Evolutionary conservation across 2,888 invertebrate species (phyloP).

Genomic region (Atrina japonica): DNA sequence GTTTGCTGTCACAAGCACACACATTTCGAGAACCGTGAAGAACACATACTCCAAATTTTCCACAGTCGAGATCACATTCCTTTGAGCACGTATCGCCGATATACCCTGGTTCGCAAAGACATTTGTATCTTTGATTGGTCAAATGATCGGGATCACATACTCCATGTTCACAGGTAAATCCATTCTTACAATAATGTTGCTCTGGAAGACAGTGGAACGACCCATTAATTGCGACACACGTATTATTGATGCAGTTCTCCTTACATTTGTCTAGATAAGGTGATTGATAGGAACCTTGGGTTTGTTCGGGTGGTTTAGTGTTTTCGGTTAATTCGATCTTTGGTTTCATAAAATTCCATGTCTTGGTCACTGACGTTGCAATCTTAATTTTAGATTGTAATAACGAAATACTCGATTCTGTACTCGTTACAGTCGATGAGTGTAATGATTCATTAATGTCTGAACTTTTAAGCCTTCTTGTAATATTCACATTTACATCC

Average conservation of each 20-base stretch:
- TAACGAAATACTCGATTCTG: too few relatives aligned
- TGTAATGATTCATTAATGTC: too few relatives aligned
- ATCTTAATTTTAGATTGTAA: too few relatives aligned
- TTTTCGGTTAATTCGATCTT: too few relatives aligned
- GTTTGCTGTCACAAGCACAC: conserved; percentile 9
- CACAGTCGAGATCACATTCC: conserved; percentile 57
- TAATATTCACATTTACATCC: too few relatives aligned
- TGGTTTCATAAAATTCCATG: too few relatives aligned
- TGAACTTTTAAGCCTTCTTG: too few relatives aligned
- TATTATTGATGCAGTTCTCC: conserved; percentile 13
- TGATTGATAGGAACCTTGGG: background rate
- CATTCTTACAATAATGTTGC: conserved; percentile 6
- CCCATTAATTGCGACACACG: conserved; percentile 10
- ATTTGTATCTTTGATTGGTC: conserved; percentile 16
- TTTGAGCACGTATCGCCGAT: conserved; percentile 54
- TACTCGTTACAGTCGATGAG: too few relatives aligned
- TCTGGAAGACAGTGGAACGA: conserved; percentile 17
- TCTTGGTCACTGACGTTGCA: too few relatives aligned
- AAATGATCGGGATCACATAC: conserved; percentile 8
- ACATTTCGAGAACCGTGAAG: background rate
- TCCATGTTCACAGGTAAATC: conserved; percentile 34
- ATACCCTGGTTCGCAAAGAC: conserved; percentile 58
- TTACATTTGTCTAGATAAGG: conserved; percentile 20
- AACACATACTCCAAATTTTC: conserved; percentile 8
- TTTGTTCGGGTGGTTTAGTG: too few relatives aligned